Conservation (phyloP, 2,113 vertebrate genomes). For the Gnathonemus longibarbis region DNA sequence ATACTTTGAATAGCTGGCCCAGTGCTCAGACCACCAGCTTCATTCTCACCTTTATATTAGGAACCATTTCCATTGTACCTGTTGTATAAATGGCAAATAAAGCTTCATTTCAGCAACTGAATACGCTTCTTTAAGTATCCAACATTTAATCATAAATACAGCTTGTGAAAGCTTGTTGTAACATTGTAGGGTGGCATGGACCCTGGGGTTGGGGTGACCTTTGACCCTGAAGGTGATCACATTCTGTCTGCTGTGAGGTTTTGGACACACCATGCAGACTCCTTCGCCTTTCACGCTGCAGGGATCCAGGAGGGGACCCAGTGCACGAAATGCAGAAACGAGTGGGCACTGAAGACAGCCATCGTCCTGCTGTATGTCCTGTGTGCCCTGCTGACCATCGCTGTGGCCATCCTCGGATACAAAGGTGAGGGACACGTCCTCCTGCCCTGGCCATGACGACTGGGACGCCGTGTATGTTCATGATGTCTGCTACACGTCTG, state of each 20-base stretch:
- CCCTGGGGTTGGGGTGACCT: not conserved
- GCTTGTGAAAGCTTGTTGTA: not conserved
- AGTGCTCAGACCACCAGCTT: not conserved
- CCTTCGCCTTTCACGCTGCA: constrained; percentile 59
- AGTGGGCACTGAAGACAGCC: constrained; percentile 90
- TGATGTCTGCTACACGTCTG: not conserved
- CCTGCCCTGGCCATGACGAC: not conserved
- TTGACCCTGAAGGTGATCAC: not conserved
- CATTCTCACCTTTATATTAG: not conserved
- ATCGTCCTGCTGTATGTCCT: constrained; percentile 86
- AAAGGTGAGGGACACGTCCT: constrained; percentile 72
- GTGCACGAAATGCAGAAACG: constrained; percentile 93
- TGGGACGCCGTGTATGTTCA: not conserved
- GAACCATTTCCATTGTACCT: not conserved
- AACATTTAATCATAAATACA: not conserved
- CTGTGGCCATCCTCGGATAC: constrained; percentile 87
- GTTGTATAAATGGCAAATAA: not conserved
- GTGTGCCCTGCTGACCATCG: constrained; percentile 83
- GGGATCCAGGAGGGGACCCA: constrained; percentile 93
- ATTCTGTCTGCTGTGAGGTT: not conserved
- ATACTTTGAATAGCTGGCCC: too few species aligned
- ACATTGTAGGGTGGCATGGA: not conserved
- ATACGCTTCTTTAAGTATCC: not conserved
- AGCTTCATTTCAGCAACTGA: not conserved
- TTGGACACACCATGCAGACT: not conserved